Percentiles rank a stretch among this genome's conserved stretches.
Conservation (phyloP, 2,888 invertebrate species). For the Phalera bucephala region DNA sequence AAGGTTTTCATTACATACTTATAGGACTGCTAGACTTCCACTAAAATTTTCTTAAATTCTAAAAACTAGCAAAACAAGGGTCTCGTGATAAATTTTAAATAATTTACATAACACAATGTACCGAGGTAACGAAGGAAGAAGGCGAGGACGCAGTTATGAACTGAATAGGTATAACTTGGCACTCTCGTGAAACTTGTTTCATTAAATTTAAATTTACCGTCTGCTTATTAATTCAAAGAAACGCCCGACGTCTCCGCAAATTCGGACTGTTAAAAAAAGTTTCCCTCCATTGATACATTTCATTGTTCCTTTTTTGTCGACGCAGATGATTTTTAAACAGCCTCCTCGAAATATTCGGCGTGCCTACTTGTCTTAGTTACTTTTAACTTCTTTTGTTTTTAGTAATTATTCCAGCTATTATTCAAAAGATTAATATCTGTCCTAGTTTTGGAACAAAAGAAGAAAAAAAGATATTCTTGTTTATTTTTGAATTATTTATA, state of each 20-base stretch:
- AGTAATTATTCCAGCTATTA: slow-evolving; percentile 4
- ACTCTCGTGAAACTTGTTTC: slow-evolving; percentile 66
- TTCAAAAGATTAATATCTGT: background rate
- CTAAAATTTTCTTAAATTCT: too few relatives aligned
- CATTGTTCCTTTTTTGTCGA: slow-evolving; percentile 42
- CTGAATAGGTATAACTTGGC: slow-evolving; percentile 51
- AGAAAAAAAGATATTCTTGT: too few relatives aligned
- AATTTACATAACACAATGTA: slow-evolving; percentile 52
- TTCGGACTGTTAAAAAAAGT: slow-evolving; percentile 35
- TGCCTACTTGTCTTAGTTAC: slow-evolving; percentile 16
- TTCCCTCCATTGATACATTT: slow-evolving; percentile 49
- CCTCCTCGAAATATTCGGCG: slow-evolving; percentile 21
- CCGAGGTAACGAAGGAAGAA: slow-evolving; percentile 39
- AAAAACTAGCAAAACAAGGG: background rate
- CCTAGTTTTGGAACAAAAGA: too few relatives aligned
- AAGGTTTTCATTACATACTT: too few relatives aligned
- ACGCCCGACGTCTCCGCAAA: slow-evolving; percentile 49
- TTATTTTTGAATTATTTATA: too few relatives aligned
- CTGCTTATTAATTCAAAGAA: slow-evolving; percentile 72
- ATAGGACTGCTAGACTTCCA: too few relatives aligned
- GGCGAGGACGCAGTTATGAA: slow-evolving; percentile 45
- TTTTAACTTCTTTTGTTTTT: slow-evolving; percentile 15
- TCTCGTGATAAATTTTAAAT: slow-evolving; percentile 26
- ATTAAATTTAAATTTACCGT: slow-evolving; percentile 74
- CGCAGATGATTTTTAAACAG: slow-evolving; percentile 31